A percentile compares a stretch with the other conserved stretches of the same genome.
Conservation (phyloP, 2,113 vertebrate genomes). For the Heterochromis multidens region DNA sequence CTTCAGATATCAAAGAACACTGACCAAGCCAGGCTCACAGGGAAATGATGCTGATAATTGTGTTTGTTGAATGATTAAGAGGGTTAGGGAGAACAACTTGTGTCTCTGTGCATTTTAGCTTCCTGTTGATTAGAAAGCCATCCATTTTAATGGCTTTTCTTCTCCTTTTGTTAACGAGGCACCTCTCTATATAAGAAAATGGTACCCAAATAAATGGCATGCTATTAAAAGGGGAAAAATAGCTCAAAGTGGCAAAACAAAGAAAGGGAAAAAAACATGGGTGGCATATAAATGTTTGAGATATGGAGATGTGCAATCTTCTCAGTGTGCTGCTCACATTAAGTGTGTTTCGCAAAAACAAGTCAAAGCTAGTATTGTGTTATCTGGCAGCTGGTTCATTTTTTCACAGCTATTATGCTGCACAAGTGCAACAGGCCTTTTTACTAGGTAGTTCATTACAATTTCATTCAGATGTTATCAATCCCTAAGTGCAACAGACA, state of each 20-base stretch:
- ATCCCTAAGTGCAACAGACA: background rate
- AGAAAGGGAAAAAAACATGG: conserved; percentile 41
- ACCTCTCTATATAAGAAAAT: conserved; percentile 42
- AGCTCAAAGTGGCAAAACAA: conserved; percentile 63
- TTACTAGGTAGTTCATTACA: background rate
- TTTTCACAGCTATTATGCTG: background rate
- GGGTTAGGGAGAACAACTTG: conserved; percentile 54
- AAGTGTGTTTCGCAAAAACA: background rate
- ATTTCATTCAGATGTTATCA: background rate
- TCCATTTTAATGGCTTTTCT: conserved; percentile 67
- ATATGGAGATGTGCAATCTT: conserved; percentile 52
- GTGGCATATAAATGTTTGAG: conserved; percentile 45
- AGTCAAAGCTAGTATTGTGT: background rate
- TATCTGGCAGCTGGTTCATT: background rate
- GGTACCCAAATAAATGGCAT: conserved; percentile 60
- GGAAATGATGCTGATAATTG: conserved; percentile 54
- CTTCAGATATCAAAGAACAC: background rate
- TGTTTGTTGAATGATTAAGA: conserved; percentile 63
- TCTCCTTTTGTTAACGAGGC: conserved; percentile 66
- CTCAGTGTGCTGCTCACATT: conserved; percentile 40
- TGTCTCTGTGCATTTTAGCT: conserved; percentile 34
- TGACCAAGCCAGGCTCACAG: background rate
- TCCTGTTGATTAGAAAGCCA: conserved; percentile 63
- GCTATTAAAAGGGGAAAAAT: conserved; percentile 66
- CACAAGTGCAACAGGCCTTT: background rate